These are phyloP conservation scores for Haemorhous mexicanus DNA, from an alignment of 2,113 vertebrate genomes.

Conservation along the genomic window DNA sequence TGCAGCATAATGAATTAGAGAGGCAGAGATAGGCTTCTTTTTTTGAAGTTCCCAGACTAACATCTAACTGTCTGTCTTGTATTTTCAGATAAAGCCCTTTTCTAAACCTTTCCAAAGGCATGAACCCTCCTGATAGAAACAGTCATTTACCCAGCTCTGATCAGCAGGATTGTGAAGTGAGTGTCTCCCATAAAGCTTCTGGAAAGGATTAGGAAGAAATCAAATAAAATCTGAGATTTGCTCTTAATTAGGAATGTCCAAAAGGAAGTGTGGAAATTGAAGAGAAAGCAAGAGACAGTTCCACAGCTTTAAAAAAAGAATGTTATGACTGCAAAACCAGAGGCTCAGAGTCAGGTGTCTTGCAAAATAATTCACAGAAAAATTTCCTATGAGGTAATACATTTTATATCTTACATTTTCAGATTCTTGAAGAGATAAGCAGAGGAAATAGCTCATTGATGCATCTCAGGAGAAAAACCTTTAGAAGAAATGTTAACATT, in stretches of 20 bases:
- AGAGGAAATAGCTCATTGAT: not conserved
- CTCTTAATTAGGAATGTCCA: slow-evolving; percentile 29
- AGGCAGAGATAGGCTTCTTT: not conserved
- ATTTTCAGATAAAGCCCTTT: slow-evolving; percentile 14
- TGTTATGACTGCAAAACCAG: not conserved
- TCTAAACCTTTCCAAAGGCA: slow-evolving; percentile 28
- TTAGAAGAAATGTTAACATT: slow-evolving; percentile 4
- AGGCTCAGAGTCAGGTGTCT: not conserved
- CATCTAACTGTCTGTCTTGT: not conserved
- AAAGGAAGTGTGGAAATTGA: slow-evolving; percentile 18
- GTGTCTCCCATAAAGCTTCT: not conserved
- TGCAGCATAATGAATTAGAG: slow-evolving; percentile 8
- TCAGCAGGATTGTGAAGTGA: not conserved
- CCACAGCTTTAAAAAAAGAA: not conserved
- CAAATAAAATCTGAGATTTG: slow-evolving; percentile 22
- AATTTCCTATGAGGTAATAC: not conserved
- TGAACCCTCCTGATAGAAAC: not conserved
- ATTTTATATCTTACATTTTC: not conserved
- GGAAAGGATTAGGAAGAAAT: slow-evolving; percentile 22
- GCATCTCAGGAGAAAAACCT: slow-evolving; percentile 6
- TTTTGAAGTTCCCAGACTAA: slow-evolving; percentile 16
- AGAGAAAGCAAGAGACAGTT: not conserved
- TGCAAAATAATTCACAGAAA: not conserved
- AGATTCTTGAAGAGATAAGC: not conserved
- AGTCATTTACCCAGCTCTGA: slow-evolving; percentile 28